Percentiles rank a stretch among this genome's conserved stretches.
phyloP scores from a whole-genome alignment of 2,113 vertebrate genomes.

The Aegotheles bennettii region DNA sequence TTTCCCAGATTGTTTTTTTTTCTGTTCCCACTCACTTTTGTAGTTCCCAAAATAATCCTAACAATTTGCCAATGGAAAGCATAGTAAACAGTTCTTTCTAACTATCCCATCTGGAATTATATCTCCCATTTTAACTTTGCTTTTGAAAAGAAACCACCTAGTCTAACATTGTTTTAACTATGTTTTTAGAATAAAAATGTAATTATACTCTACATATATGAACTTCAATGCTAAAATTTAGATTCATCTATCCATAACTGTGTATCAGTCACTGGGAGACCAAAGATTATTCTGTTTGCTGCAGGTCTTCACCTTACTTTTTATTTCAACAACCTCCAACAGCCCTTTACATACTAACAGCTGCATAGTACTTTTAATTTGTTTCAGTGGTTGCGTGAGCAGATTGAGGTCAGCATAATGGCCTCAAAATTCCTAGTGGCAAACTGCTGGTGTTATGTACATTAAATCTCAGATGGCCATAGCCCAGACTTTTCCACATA shows the following conservation, averaged over 20 bases:
- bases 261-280: not conserved
- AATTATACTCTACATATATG: not conserved
- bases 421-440: not conserved
- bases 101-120: conserved; percentile 2
- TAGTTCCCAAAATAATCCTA: not conserved
- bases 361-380: not conserved
- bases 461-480: not conserved
- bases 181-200: not conserved
- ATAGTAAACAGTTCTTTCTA: not conserved
- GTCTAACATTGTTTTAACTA: not conserved
- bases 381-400: not conserved
- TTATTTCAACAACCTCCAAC: not conserved
- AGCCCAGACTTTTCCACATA: not conserved
- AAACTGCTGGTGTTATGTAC: not conserved
- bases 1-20: not conserved
- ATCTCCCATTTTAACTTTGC: conserved; percentile 5
- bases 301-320: not conserved
- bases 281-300: not conserved
- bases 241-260: not conserved
- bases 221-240: not conserved
- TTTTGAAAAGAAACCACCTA: conserved; percentile 22
- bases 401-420: conserved; percentile 37
- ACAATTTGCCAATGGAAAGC: not conserved
- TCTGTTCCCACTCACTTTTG: not conserved
- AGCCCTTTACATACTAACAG: not conserved